Evolutionary conservation across 2,797 vertebrate genomes (phyloP).

Genomic region (Selene dorsalis): DNA sequence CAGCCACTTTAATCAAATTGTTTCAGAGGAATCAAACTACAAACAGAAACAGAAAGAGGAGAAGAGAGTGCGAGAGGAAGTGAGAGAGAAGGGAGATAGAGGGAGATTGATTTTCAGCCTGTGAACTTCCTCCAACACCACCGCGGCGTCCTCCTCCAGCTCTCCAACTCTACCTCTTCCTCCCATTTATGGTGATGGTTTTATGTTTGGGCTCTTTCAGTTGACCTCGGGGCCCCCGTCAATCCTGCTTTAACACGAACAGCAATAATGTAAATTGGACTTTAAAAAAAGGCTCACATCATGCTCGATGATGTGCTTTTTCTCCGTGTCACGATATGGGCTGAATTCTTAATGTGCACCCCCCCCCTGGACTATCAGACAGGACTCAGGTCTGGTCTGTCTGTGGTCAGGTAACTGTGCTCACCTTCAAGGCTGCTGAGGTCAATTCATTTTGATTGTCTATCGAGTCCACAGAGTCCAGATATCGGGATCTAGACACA

Average conservation of each 20-base stretch:
- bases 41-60: conserved; percentile 48
- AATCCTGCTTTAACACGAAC: not conserved
- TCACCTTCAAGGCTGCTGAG: no score
- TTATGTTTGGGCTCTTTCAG: conserved; percentile 3
- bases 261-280: not conserved
- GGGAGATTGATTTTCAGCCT: conserved; percentile 56
- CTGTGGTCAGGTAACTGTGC: no score
- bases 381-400: no score
- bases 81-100: conserved; percentile 11
- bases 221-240: conserved; percentile 28
- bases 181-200: conserved; percentile 23
- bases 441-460: no score
- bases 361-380: not conserved
- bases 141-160: not conserved
- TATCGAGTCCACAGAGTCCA: no score
- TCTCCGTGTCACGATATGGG: not conserved
- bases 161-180: conserved; percentile 38
- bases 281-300: not conserved
- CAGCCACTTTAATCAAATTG: conserved; percentile 82
- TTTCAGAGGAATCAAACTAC: conserved; percentile 79
- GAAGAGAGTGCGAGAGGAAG: not conserved
- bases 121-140: conserved; percentile 41
- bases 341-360: not conserved
- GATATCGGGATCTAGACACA: no score
- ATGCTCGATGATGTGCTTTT: not conserved